A percentile compares a stretch with the other conserved stretches of the same genome.
These are phyloP conservation scores for Coilia nasus DNA, from an alignment of 2,797 vertebrate species.

Conservation along the genomic window DNA sequence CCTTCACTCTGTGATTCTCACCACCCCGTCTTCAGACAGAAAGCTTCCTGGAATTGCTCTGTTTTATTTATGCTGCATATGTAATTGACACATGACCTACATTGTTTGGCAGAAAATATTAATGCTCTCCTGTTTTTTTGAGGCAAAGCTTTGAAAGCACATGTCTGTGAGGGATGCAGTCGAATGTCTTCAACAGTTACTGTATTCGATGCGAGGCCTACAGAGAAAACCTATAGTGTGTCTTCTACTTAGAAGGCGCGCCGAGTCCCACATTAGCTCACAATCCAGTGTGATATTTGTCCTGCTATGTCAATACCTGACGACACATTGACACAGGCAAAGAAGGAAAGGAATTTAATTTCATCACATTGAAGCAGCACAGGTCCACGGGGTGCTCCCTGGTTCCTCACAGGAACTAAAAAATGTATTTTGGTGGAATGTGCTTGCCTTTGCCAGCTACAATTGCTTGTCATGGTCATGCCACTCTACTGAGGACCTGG, in stretches of 20 bases:
- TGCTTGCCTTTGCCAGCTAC: no score
- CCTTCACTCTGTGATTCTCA: not conserved
- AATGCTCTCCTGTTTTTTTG: constrained; percentile 14
- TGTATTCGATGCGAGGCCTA: not conserved
- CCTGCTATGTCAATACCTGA: no score
- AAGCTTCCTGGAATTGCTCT: not conserved
- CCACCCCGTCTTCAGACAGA: not conserved
- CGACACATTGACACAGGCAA: no score
- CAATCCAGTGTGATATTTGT: no score
- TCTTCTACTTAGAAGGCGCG: not conserved
- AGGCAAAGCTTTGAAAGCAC: not conserved
- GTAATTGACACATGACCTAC: constrained; percentile 27
- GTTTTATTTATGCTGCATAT: not conserved
- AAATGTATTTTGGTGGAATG: no score
- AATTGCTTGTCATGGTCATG: no score
- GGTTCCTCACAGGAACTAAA: no score
- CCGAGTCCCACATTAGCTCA: no score
- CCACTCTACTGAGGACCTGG: no score
- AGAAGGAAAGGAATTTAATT: no score
- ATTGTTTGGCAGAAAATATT: constrained; percentile 21
- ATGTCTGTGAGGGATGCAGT: not conserved
- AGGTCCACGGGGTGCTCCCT: no score
- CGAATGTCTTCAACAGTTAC: not conserved
- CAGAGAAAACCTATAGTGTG: not conserved
- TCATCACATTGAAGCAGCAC: no score